phyloP scores from a whole-genome alignment of 2,113 vertebrate genomes.

The Haemorhous mexicanus region DNA sequence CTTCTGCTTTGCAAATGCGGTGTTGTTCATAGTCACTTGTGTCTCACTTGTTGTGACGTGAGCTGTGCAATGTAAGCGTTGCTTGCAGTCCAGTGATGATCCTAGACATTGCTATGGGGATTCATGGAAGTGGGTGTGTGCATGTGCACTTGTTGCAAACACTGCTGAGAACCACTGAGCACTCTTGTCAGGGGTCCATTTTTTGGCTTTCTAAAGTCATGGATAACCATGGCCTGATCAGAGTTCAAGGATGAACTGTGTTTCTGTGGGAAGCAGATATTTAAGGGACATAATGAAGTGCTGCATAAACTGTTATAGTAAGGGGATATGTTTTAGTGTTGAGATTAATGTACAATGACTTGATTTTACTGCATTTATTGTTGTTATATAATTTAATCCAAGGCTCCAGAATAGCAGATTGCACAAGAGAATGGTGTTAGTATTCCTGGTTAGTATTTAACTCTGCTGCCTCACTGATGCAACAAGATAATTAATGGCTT shows the following conservation, averaged over 20 bases:
- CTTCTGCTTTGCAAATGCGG: background rate
- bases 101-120: background rate
- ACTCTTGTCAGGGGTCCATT: background rate
- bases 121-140: background rate
- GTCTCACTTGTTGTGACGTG: background rate
- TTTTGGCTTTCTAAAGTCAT: background rate
- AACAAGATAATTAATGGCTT: background rate
- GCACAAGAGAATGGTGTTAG: background rate
- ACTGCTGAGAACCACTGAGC: background rate
- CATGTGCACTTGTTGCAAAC: background rate
- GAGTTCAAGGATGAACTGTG: background rate
- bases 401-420: background rate
- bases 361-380: constrained; percentile 38
- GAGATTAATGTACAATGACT: background rate
- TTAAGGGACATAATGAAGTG: background rate
- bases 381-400: background rate
- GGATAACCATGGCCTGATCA: background rate
- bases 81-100: background rate
- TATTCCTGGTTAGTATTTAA: constrained; percentile 23
- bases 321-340: background rate
- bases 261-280: background rate
- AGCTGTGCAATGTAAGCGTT: background rate
- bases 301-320: background rate
- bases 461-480: background rate
- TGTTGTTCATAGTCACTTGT: background rate